phyloP scores from a whole-genome alignment of 2,888 invertebrate genomes.

The Capitulum mitella region DNA sequence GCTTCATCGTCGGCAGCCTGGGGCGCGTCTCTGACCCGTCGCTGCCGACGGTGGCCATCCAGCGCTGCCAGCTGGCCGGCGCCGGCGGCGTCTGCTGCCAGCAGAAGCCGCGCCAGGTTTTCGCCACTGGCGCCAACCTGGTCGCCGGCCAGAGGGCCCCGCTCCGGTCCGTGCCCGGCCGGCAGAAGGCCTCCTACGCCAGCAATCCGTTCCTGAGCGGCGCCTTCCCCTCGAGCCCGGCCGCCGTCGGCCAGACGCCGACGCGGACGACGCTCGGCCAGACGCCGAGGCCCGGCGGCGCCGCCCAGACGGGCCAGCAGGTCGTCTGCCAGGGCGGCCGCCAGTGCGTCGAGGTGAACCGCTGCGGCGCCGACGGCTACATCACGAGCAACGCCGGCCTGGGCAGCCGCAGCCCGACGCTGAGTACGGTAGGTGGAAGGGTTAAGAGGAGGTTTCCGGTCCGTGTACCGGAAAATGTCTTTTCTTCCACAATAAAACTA shows the following conservation, averaged over 20 bases:
- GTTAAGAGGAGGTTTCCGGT: neutral
- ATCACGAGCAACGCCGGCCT: neutral
- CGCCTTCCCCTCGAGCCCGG: neutral
- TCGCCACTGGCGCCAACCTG: constrained; percentile 20
- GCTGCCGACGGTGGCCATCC: constrained; percentile 12
- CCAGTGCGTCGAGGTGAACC: constrained; percentile 5
- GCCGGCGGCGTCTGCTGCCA: constrained; percentile 17
- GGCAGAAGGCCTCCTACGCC: constrained; percentile 15
- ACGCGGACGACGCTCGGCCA: too few species aligned
- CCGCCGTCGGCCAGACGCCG: neutral
- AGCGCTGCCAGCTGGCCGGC: constrained; percentile 26
- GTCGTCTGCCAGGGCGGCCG: neutral
- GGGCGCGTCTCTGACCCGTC: constrained; percentile 21
- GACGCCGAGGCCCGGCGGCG: neutral
- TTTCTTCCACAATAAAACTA: neutral
- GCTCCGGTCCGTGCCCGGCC: constrained; percentile 25
- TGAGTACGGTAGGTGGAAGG: neutral
- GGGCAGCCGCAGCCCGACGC: neutral
- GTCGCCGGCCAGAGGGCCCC: constrained; percentile 29
- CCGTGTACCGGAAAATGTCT: neutral
- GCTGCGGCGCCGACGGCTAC: constrained; percentile 10
- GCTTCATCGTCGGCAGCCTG: constrained; percentile 25
- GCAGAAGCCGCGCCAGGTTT: neutral
- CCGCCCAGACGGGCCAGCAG: neutral
- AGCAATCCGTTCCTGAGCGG: neutral